These are phyloP conservation scores for Lepidochitona cinerea DNA, from an alignment of 2,888 invertebrate genomes.

Conservation along the genomic window DNA sequence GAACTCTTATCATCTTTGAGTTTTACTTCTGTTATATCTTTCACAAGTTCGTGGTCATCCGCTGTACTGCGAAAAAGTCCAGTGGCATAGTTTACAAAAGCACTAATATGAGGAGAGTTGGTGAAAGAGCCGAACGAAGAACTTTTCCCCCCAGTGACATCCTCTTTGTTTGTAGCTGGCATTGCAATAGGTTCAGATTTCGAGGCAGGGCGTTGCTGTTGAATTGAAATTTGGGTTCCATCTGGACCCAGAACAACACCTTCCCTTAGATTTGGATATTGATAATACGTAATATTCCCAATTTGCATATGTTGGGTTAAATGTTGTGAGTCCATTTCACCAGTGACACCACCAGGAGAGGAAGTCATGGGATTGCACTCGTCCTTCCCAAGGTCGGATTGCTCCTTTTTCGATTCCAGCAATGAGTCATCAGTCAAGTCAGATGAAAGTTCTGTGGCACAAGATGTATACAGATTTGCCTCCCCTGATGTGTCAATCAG, in stretches of 20 bases:
- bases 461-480: not conserved
- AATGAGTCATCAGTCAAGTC: not conserved
- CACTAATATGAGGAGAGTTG: constrained; percentile 55
- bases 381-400: not conserved
- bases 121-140: constrained; percentile 48
- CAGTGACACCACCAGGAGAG: not conserved
- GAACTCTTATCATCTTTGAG: too few relatives aligned
- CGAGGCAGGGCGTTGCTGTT: not conserved
- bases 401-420: not conserved
- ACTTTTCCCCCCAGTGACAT: not conserved
- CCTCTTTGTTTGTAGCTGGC: not conserved
- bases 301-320: constrained; percentile 28
- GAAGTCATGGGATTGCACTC: not conserved
- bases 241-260: not conserved
- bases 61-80: constrained; percentile 80
- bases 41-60: constrained; percentile 29
- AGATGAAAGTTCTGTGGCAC: not conserved
- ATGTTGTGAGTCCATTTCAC: not conserved
- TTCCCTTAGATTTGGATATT: constrained; percentile 6
- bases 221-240: not conserved
- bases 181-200: not conserved
- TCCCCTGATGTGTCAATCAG: not conserved
- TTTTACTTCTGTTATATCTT: constrained; percentile 43
- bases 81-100: constrained; percentile 94
- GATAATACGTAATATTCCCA: constrained; percentile 25